These are phyloP conservation scores for Exaiptasia diaphana DNA, from an alignment of 64 coral and sea anemone species.

Conservation along the genomic window DNA sequence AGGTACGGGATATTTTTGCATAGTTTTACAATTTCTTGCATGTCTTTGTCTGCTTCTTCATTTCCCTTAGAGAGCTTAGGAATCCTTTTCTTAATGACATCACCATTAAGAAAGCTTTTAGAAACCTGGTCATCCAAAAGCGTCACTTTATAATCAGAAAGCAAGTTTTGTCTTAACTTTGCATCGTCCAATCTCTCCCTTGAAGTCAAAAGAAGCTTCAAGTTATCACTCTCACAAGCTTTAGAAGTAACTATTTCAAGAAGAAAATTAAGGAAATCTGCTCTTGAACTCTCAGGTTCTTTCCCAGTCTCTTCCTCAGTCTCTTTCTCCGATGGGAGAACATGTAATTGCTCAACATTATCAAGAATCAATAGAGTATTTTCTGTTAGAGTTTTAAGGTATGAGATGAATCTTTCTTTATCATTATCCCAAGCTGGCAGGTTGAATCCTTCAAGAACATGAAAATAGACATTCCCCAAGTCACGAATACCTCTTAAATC, in stretches of 20 bases:
- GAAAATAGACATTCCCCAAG: conserved; percentile 8
- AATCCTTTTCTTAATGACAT: no score
- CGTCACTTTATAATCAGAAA: neutral
- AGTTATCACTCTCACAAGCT: neutral
- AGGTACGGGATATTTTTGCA: conserved; percentile 13
- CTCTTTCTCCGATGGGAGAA: neutral
- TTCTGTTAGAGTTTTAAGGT: neutral
- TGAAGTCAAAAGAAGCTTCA: conserved; percentile 29
- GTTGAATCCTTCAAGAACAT: neutral
- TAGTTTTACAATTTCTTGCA: neutral
- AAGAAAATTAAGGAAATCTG: neutral
- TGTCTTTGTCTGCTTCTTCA: neutral
- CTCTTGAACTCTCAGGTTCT: no score
- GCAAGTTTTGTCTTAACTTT: neutral
- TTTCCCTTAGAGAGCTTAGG: neutral
- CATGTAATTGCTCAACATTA: conserved; percentile 35
- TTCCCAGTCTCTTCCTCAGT: neutral
- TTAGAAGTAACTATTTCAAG: neutral
- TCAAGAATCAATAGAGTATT: conserved; percentile 26
- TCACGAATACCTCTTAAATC: conserved; percentile 20
- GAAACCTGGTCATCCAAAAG: neutral
- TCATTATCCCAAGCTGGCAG: neutral
- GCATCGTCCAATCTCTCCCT: neutral
- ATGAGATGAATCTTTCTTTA: neutral
- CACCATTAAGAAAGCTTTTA: neutral